These are phyloP conservation scores for Oncopodura yosiiana DNA, from an alignment of 1,140 invertebrate genomes.

Conservation along the genomic window DNA sequence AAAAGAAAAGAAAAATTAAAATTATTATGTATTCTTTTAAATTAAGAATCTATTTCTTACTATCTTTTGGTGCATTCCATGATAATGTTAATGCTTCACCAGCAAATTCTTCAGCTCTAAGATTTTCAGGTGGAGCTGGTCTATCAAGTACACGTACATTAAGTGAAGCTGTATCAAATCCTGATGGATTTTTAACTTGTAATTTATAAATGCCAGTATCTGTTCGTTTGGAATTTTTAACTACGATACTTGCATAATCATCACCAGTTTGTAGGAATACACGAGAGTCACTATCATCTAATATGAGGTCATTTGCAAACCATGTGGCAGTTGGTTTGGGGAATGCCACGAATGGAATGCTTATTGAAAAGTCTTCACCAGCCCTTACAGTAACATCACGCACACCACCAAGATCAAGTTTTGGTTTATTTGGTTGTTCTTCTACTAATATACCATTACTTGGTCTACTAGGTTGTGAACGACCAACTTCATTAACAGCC, in stretches of 20 bases:
- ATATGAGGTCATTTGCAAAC: constrained; percentile 72
- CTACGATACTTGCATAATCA: constrained; percentile 75
- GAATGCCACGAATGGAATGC: constrained; percentile 88
- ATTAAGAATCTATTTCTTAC: constrained; percentile 58
- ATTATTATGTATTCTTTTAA: not conserved
- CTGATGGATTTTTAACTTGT: constrained; percentile 85
- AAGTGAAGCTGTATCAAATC: constrained; percentile 84
- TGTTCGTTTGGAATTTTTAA: constrained; percentile 78
- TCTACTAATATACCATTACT: constrained; percentile 74
- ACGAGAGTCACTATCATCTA: constrained; percentile 62
- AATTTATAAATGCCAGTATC: constrained; percentile 88
- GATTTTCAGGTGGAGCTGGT: constrained; percentile 74
- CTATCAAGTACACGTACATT: constrained; percentile 90
- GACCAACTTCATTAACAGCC: constrained; percentile 90
- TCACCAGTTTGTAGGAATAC: constrained; percentile 71
- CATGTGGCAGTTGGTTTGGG: constrained; percentile 88
- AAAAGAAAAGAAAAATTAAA: not conserved
- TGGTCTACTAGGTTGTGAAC: constrained; percentile 82
- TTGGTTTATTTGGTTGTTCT: constrained; percentile 92
- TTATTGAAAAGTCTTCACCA: constrained; percentile 93
- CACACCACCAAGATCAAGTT: constrained; percentile 81
- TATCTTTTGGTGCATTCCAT: constrained; percentile 92
- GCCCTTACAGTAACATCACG: constrained; percentile 93
- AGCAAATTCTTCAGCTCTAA: constrained; percentile 83
- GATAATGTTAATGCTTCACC: constrained; percentile 88